Evolutionary conservation across 2,113 vertebrate genomes (phyloP).

Genomic region (Mixornis gularis): DNA sequence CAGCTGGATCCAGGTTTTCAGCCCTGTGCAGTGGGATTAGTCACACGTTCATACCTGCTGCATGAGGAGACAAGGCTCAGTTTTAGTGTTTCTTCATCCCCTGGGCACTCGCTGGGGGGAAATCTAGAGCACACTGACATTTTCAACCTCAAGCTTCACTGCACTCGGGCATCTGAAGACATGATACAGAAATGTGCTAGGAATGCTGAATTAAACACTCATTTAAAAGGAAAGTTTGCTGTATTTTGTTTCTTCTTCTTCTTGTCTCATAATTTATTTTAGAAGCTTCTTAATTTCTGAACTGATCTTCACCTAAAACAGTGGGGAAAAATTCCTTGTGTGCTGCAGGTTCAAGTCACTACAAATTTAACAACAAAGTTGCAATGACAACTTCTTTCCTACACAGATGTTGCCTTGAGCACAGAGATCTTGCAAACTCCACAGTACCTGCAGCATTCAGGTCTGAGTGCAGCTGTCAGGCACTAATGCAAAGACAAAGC

Average conservation of each 20-base stretch:
- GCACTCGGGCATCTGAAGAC: neutral
- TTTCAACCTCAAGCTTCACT: neutral
- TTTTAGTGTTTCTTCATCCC: neutral
- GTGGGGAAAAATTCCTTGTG: fast-evolving
- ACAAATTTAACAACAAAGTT: neutral
- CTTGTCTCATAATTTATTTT: neutral
- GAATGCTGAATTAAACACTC: neutral
- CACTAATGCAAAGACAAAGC: neutral
- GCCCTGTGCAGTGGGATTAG: neutral
- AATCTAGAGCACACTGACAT: no score
- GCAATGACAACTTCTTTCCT: neutral
- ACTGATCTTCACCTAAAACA: neutral
- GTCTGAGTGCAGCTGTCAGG: neutral
- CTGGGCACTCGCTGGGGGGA: fast-evolving
- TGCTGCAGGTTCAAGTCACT: neutral
- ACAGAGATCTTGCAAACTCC: neutral
- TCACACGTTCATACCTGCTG: no score
- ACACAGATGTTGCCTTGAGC: neutral
- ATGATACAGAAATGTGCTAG: neutral
- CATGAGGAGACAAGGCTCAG: neutral
- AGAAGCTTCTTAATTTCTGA: neutral
- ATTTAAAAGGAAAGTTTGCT: neutral
- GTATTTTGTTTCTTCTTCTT: neutral
- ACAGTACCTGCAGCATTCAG: neutral
- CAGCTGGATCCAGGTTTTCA: neutral